Evolutionary conservation across 2,888 invertebrate species (phyloP), one percentile per base, ranked within the genome.

Genomic region (Frankliniella intonsa): DNA sequence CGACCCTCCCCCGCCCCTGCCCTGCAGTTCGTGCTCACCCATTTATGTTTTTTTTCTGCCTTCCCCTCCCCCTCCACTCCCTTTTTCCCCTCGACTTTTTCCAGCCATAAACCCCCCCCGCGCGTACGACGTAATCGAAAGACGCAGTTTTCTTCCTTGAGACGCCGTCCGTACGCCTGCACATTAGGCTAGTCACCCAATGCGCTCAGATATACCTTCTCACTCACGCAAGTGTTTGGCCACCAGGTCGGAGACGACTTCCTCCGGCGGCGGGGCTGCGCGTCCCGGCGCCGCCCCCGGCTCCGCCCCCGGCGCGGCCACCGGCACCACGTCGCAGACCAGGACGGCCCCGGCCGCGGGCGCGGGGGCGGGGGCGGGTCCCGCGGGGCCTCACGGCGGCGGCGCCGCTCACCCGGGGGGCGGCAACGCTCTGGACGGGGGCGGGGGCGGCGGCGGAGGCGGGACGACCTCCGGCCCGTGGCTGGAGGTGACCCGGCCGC

Each of bases 401-500:
- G 22, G 8, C 22, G 69, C 22, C n/a, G 9, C 19, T 22, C 22
- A 25, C 69, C 10, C 22, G 25, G 69, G 69, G 22, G 11, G 25
- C 69, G 25, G 69, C 69, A 69, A 69, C 22, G 5, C n/a, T 22
- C 69, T 69, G 69, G 69, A 9, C 11, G 62, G 62, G 14, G 62
- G 62, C 62, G 62, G 62, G 7, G 55, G 55, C 12, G 62, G n/a
- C 62, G 62, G 19, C 19, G 62, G 62, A 22, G 69, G 22, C 69
- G 69, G 69, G 38, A 38, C 38, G 38, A 38, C 38, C 55, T 55
- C 55, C 14, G 55, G n/a, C 62, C 17, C 69, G 65, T 89, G 90
- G 51, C 86, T 92, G 80, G 88, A 89, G 80, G 90, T 92, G 86
- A 87, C 89, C 69, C 88, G 89, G 80, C 88, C 89, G 51, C 87